Conservation (phyloP, 2,113 vertebrate genomes). For the Gasterosteus nipponicus region DNA sequence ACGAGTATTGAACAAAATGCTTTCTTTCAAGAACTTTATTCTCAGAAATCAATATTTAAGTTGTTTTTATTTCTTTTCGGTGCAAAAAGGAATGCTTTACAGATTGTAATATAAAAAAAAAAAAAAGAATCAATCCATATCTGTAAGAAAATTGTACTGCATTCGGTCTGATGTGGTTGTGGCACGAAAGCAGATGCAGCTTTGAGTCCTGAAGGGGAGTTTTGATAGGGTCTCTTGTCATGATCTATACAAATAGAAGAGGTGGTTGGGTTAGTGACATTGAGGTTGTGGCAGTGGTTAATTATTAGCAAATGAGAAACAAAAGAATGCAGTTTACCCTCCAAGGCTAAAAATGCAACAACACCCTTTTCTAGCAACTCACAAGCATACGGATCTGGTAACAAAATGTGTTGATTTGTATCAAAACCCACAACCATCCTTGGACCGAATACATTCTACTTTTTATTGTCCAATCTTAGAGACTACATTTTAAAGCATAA, state of each 20-base stretch:
- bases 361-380: conserved; percentile 19
- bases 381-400: conserved; percentile 16
- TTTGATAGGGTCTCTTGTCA: conserved; percentile 19
- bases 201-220: conserved; percentile 3
- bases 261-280: neutral
- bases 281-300: neutral
- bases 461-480: conserved; percentile 8
- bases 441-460: neutral
- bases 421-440: neutral
- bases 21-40: conserved; percentile 1
- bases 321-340: neutral
- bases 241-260: conserved; percentile 34
- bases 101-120: conserved; percentile 61
- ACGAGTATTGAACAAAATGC: neutral
- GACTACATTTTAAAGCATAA: neutral
- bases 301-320: conserved; percentile 3
- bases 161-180: conserved; percentile 2
- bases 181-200: conserved; percentile 4
- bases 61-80: conserved; percentile 60
- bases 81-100: conserved; percentile 70
- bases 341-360: conserved; percentile 26
- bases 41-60: conserved; percentile 26
- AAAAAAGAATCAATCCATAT: conserved; percentile 32
- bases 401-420: neutral
- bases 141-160: conserved; percentile 44